Evolutionary conservation across 2,797 vertebrate genomes (phyloP).

Genomic region (Lacerta viridis): DNA sequence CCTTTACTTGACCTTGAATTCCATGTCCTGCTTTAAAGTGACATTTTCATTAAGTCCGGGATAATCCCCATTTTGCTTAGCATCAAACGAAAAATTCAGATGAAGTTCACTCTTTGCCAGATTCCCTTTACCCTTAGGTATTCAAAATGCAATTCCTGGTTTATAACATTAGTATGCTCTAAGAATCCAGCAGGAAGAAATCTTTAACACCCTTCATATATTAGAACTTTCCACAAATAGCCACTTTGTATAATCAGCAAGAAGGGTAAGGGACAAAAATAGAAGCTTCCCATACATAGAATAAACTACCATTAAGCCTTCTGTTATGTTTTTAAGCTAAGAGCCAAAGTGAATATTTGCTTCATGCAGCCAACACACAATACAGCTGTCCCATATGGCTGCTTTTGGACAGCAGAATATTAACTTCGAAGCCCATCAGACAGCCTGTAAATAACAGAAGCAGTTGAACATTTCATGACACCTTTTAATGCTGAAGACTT

Average conservation of each 20-base stretch:
- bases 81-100: conserved; percentile 43
- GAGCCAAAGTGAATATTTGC: conserved; percentile 64
- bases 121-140: background rate
- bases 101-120: background rate
- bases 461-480: conserved; percentile 5
- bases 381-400: background rate
- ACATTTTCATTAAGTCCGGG: conserved; percentile 47
- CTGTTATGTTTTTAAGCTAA: conserved; percentile 56
- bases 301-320: conserved; percentile 44
- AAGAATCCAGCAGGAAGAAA: conserved; percentile 44
- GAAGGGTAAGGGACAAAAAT: conserved; percentile 40
- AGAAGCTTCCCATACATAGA: conserved; percentile 58
- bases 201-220: background rate
- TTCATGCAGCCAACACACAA: conserved; percentile 47
- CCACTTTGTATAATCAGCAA: conserved; percentile 47
- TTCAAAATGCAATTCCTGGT: background rate
- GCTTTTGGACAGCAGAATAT: conserved; percentile 4
- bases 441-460: conserved; percentile 20
- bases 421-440: background rate
- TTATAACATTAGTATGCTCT: conserved; percentile 38
- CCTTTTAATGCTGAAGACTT: background rate
- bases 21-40: conserved; percentile 30
- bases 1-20: conserved; percentile 42
- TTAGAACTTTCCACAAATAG: conserved; percentile 42
- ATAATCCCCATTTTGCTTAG: conserved; percentile 42